phyloP scores from a whole-genome alignment of 1,140 invertebrate genomes.

The Pseudomyrmex sp. region DNA sequence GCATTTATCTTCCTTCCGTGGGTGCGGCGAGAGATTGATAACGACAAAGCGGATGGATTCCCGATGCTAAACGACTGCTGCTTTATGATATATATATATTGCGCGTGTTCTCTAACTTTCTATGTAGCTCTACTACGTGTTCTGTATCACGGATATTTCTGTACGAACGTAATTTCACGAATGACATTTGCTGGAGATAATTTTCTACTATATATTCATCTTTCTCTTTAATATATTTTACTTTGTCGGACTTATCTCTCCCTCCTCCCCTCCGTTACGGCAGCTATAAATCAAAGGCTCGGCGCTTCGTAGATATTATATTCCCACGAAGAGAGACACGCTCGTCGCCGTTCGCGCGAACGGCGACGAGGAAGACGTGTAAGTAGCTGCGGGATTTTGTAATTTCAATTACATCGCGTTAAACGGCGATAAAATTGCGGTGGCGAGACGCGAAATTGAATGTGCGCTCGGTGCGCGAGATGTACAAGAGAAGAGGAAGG shows the following conservation, averaged over 20 bases:
- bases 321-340: conserved; percentile 48
- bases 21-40: background rate
- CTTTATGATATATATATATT: no score
- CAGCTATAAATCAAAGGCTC: conserved; percentile 25
- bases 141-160: background rate
- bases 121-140: background rate
- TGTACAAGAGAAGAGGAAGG: background rate
- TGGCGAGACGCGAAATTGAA: conserved; percentile 36
- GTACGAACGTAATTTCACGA: no score
- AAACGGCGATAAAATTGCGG: conserved; percentile 44
- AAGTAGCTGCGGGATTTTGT: conserved; percentile 40
- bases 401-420: conserved; percentile 52
- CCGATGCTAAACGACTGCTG: no score
- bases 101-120: no score
- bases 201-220: background rate
- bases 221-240: conserved; percentile 32
- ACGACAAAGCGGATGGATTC: background rate
- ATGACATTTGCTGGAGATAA: no score
- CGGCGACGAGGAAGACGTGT: background rate
- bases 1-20: background rate
- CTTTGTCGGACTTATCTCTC: background rate
- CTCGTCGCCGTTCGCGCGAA: conserved; percentile 14
- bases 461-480: background rate
- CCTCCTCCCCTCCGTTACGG: background rate
- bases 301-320: conserved; percentile 15